A percentile compares a stretch with the other conserved stretches of the same genome.
Evolutionary conservation across 1,140 invertebrate genomes (phyloP).

Genomic region (Drosophila cardini): DNA sequence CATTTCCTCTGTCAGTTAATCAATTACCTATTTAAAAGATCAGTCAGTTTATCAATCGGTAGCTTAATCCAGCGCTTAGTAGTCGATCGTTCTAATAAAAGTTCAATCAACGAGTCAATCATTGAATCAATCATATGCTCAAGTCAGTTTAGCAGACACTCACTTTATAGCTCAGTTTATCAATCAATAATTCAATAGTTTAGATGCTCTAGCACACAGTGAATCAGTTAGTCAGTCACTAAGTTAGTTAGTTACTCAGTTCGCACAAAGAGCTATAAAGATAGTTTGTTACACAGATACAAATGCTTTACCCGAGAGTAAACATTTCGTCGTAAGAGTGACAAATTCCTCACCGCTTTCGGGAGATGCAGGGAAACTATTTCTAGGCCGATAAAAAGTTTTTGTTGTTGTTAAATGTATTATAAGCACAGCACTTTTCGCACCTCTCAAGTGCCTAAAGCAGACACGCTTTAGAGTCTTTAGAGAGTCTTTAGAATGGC

Average conservation of each 20-base stretch:
- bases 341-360: slow-evolving; percentile 17
- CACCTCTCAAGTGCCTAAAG: slow-evolving; percentile 44
- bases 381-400: slow-evolving; percentile 15
- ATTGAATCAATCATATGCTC: too few species aligned
- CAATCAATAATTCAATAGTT: too few species aligned
- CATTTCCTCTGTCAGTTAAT: too few species aligned
- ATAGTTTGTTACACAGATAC: neutral
- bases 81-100: too few species aligned
- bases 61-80: too few species aligned
- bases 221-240: neutral
- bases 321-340: slow-evolving; percentile 14
- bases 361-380: neutral
- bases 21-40: too few species aligned
- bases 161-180: too few species aligned
- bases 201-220: neutral
- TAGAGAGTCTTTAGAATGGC: slow-evolving; percentile 25
- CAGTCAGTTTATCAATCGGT: too few species aligned
- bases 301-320: slow-evolving; percentile 12
- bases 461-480: neutral
- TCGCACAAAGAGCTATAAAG: neutral
- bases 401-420: slow-evolving; percentile 16
- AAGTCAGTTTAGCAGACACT: too few species aligned
- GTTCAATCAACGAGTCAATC: too few species aligned
- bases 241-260: neutral
- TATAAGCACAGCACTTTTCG: slow-evolving; percentile 43